Evolutionary conservation across 2,888 invertebrate species (phyloP).

Genomic region (Leptopterna dolabrata): DNA sequence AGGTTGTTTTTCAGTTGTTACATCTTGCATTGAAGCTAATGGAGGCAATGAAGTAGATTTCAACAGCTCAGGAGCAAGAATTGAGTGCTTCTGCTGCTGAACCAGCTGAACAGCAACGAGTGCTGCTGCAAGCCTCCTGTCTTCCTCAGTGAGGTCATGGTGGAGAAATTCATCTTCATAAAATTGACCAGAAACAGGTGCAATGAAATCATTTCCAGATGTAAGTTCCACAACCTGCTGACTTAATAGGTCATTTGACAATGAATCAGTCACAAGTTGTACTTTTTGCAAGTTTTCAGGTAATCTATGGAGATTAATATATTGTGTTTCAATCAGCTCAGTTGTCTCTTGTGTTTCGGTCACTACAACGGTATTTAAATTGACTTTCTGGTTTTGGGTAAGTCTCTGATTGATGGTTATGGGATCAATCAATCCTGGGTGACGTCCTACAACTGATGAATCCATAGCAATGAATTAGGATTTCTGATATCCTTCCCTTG

Average conservation of each 20-base stretch:
- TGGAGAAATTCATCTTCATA: constrained; percentile 64
- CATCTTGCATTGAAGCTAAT: constrained; percentile 60
- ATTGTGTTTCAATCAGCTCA: constrained; percentile 65
- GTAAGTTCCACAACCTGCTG: constrained; percentile 62
- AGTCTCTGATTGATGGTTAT: constrained; percentile 52
- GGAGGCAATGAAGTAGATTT: constrained; percentile 58
- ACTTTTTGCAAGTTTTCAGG: constrained; percentile 62
- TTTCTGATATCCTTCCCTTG: neutral
- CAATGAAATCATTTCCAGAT: constrained; percentile 64
- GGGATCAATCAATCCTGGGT: constrained; percentile 50
- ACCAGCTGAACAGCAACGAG: constrained; percentile 74
- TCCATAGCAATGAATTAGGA: constrained; percentile 34
- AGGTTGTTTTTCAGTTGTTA: constrained; percentile 63
- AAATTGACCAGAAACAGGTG: constrained; percentile 60
- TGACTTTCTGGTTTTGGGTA: constrained; percentile 44
- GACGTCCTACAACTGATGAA: constrained; percentile 56
- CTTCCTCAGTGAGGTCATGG: constrained; percentile 71
- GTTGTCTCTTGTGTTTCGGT: constrained; percentile 56
- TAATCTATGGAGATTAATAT: constrained; percentile 67
- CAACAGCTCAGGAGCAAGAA: constrained; percentile 60
- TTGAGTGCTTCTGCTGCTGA: constrained; percentile 70
- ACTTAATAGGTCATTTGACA: constrained; percentile 62
- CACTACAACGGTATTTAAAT: constrained; percentile 53
- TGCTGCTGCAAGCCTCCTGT: constrained; percentile 73
- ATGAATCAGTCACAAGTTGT: constrained; percentile 58